phyloP scores from a whole-genome alignment of 2,888 invertebrate species.

The Tanypteryx hageni region DNA sequence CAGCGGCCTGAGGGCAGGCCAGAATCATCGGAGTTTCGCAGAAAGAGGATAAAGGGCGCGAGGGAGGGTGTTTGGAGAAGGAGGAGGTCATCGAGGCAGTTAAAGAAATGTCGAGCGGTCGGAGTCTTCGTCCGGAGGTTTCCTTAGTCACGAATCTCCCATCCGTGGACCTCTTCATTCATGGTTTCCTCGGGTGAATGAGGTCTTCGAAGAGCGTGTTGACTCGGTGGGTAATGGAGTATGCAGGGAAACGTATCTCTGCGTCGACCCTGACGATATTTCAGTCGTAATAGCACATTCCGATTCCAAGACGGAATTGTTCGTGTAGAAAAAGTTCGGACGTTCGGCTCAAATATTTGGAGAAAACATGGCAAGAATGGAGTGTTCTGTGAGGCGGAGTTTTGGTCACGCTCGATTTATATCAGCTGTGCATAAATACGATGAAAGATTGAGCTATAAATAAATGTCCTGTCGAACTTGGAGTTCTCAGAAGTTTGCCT shows the following conservation, averaged over 20 bases:
- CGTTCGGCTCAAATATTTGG: background rate
- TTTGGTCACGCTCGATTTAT: background rate
- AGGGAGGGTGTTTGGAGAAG: background rate
- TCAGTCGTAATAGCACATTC: background rate
- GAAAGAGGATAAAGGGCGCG: background rate
- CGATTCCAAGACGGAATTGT: background rate
- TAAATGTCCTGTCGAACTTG: too few relatives aligned
- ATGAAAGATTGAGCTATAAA: background rate
- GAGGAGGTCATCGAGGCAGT: background rate
- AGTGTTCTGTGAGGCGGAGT: background rate
- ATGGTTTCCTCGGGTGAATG: background rate
- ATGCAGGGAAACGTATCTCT: background rate
- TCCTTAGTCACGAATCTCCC: background rate
- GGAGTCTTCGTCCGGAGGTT: background rate
- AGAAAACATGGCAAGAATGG: background rate
- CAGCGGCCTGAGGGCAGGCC: background rate
- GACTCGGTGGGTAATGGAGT: background rate
- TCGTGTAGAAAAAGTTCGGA: background rate
- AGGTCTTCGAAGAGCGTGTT: background rate
- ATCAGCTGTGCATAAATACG: background rate
- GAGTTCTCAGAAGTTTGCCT: too few relatives aligned
- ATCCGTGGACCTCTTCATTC: constrained; percentile 1
- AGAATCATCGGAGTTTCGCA: background rate
- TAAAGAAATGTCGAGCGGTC: background rate
- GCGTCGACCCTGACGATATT: background rate